Conservation (phyloP, 1,140 invertebrate genomes). For the Akabosia matsudoensis region DNA sequence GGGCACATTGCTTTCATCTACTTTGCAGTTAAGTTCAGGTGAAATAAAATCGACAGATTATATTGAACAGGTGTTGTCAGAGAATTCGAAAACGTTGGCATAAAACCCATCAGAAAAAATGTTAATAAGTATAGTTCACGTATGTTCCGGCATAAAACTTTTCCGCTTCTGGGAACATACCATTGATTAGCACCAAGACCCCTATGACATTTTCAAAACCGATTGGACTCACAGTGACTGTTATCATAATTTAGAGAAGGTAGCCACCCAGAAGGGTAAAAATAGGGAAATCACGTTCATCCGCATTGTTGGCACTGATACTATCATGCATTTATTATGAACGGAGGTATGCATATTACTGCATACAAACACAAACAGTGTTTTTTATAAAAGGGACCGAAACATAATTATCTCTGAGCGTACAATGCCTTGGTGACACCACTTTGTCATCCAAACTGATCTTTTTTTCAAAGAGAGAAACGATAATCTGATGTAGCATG, state of each 20-base stretch:
- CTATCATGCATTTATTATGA: no score
- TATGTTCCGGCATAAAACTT: no score
- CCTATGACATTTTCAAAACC: background rate
- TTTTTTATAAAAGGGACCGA: background rate
- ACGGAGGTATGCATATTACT: no score
- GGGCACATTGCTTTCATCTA: background rate
- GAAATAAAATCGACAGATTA: background rate
- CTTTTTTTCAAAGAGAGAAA: background rate
- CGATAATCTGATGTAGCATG: conserved; percentile 1
- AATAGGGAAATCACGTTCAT: background rate
- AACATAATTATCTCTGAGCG: conserved; percentile 1
- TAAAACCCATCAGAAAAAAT: no score
- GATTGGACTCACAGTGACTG: background rate
- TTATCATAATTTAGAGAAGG: background rate
- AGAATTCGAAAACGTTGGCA: background rate
- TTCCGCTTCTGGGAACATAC: background rate
- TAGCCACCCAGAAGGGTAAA: background rate
- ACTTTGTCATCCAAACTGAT: conserved; percentile 5
- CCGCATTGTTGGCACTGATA: no score
- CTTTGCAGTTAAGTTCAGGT: background rate
- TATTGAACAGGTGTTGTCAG: conserved; percentile 9
- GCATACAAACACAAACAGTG: no score
- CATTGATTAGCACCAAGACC: background rate
- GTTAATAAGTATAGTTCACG: no score
- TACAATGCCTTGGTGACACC: conserved; percentile 11